A percentile compares a stretch with the other conserved stretches of the same genome.
These are phyloP conservation scores for Laticauda laticaudata DNA, from an alignment of 2,113 vertebrate genomes.

Conservation along the genomic window DNA sequence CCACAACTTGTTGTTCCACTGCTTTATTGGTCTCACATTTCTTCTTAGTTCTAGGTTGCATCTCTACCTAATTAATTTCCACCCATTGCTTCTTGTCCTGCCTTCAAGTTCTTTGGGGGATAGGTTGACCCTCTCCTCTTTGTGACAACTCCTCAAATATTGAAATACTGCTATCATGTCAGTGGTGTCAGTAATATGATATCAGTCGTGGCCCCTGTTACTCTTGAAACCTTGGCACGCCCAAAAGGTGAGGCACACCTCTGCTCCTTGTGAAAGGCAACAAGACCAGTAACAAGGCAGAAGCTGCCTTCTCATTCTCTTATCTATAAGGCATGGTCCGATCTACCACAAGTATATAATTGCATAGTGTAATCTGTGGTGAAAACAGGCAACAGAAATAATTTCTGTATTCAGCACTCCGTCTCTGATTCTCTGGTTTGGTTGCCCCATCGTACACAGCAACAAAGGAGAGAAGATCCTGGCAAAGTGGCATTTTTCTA, in stretches of 20 bases:
- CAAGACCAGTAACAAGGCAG: not conserved
- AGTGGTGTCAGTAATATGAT: not conserved
- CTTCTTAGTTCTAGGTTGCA: too few relatives aligned
- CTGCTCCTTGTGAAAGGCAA: constrained; percentile 1
- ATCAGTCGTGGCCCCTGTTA: not conserved
- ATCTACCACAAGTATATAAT: not conserved
- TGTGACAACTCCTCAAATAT: not conserved
- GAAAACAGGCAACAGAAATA: not conserved
- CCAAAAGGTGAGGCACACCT: not conserved
- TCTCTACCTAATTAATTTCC: too few relatives aligned
- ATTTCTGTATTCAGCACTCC: not conserved
- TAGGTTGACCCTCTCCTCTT: not conserved
- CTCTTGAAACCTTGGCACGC: not conserved
- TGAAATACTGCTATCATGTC: not conserved
- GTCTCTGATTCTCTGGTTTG: not conserved
- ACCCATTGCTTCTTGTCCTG: not conserved
- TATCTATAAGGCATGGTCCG: not conserved
- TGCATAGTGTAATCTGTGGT: not conserved
- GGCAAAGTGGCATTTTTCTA: not conserved
- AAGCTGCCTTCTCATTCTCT: not conserved
- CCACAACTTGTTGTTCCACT: too few relatives aligned
- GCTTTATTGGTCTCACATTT: too few relatives aligned
- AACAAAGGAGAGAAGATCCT: not conserved
- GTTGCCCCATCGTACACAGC: not conserved
- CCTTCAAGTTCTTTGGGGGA: not conserved